Conservation (phyloP, 1,140 invertebrate species). For the Batillaria attramentaria region DNA sequence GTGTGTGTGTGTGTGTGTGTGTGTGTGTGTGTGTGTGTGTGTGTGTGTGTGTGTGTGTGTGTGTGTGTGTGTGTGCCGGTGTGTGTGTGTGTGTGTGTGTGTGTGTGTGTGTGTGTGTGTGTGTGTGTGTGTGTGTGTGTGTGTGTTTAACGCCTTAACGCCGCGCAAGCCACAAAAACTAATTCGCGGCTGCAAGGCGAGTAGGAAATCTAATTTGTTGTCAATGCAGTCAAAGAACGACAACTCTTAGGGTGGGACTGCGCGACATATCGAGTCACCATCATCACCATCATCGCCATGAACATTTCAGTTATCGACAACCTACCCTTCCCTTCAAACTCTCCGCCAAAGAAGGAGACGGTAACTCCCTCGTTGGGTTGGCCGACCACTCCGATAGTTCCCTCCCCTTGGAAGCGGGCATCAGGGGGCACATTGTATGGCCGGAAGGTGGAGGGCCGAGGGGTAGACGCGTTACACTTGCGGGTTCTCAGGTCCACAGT, state of each 20-base stretch:
- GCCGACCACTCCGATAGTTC: slow-evolving; percentile 54
- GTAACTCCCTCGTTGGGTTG: slow-evolving; percentile 47
- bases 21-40: no score
- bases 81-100: no score
- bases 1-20: no score
- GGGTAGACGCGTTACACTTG: slow-evolving; percentile 54
- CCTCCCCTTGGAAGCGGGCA: slow-evolving; percentile 51
- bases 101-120: no score
- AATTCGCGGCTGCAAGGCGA: no score
- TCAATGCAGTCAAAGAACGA: neutral
- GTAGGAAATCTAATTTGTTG: neutral
- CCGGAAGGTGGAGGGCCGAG: slow-evolving; percentile 47
- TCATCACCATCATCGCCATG: no score
- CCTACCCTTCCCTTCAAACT: slow-evolving; percentile 4
- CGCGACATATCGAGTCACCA: no score
- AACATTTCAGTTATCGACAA: neutral
- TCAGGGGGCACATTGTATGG: slow-evolving; percentile 56
- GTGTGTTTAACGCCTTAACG: neutral
- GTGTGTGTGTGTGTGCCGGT: no score
- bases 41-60: no score
- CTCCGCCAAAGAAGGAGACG: slow-evolving; percentile 44
- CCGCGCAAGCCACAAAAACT: neutral
- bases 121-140: no score
- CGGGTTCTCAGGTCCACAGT: slow-evolving; percentile 57
- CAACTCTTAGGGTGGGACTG: neutral